Base-by-base conservation (phyloP, 2,113 vertebrate species). In the Emydura subglobosa region DNA sequence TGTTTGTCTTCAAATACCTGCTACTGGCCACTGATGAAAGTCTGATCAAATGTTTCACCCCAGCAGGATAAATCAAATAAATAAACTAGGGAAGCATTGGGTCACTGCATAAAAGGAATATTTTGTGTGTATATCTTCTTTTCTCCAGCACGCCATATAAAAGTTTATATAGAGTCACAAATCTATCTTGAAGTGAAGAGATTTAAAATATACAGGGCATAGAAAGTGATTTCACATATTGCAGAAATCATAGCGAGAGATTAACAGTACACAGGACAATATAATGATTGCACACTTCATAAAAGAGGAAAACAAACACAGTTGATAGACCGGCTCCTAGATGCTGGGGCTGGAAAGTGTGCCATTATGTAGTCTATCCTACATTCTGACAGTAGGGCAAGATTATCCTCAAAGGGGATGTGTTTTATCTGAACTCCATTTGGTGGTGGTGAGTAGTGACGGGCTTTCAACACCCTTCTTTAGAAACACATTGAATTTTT, bases 141-240 rank as follows among this genome's bases (percentile, higher is more conserved):
- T 96, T 90, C 85, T 93, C 39, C 92, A 95, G 80, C 13, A 74
- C 10, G 95, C 82, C 61, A 57, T 86, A 19, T 10, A 92, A 96
- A 84, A 61, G 68, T 57, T 87, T 93, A 82, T 11, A 92, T 0
- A 4, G 80, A 91, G 39, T 9, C 57, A 85, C 54, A 90, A 89
- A 81, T 79, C 79, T 85, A 54, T 76, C 53, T 95, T 88, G 12
- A 44, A 91, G 59, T 74, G 49, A 89, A 92, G 54, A 94, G 76
- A 88, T 94, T 51, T 87, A n/a, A 95, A 96, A 93, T 86, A 92
- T 68, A 94, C 44, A 82, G 79, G 86, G 85, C 16, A 91, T 51
- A 90, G 95, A 91, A 91, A 89, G 44, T 94, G 90, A 97, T 96
- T 97, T 96, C 94, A 94, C 42, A 97, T 49, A 81, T 88, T 96